phyloP scores from a whole-genome alignment of 1,140 invertebrate genomes.

The Zelostemma sp. region DNA sequence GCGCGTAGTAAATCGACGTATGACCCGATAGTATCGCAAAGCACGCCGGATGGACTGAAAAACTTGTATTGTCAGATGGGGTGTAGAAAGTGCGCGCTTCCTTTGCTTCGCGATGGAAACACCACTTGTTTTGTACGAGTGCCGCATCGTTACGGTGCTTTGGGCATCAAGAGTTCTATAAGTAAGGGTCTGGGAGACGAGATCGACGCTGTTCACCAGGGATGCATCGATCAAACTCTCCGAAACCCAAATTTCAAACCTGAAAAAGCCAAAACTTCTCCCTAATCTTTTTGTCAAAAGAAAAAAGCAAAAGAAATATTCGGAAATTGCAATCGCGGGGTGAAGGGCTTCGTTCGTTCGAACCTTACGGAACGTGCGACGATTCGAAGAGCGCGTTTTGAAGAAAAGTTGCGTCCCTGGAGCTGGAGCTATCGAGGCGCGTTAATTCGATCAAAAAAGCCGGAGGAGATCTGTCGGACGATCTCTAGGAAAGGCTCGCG shows the following conservation, averaged over 20 bases:
- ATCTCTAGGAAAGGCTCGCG: conserved; percentile 25
- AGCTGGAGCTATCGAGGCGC: conserved; percentile 19
- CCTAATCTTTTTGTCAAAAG: too few relatives aligned
- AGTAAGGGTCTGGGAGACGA: conserved; percentile 16
- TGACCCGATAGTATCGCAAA: conserved; percentile 15
- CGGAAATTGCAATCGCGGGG: too few relatives aligned
- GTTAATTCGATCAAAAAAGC: conserved; percentile 42
- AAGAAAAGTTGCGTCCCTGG: conserved; percentile 1
- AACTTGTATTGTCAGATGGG: conserved; percentile 26
- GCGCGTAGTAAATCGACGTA: conserved; percentile 14
- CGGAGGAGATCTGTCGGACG: conserved; percentile 14
- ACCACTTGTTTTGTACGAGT: conserved; percentile 26
- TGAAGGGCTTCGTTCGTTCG: too few relatives aligned
- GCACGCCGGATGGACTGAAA: conserved; percentile 28
- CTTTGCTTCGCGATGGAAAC: conserved; percentile 24
- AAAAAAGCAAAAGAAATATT: too few relatives aligned
- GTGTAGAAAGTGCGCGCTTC: conserved; percentile 36
- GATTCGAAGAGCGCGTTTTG: too few relatives aligned
- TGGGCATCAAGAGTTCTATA: conserved; percentile 18
- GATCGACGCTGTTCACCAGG: conserved; percentile 19
- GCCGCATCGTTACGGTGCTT: conserved; percentile 30
- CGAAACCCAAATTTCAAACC: too few relatives aligned
- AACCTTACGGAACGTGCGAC: too few relatives aligned
- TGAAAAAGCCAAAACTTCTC: too few relatives aligned
- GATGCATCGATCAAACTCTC: too few relatives aligned